Percentiles rank a stretch among this genome's conserved stretches.
These are phyloP conservation scores for Cotesia typhae DNA, from an alignment of 1,140 invertebrate species.

Conservation along the genomic window DNA sequence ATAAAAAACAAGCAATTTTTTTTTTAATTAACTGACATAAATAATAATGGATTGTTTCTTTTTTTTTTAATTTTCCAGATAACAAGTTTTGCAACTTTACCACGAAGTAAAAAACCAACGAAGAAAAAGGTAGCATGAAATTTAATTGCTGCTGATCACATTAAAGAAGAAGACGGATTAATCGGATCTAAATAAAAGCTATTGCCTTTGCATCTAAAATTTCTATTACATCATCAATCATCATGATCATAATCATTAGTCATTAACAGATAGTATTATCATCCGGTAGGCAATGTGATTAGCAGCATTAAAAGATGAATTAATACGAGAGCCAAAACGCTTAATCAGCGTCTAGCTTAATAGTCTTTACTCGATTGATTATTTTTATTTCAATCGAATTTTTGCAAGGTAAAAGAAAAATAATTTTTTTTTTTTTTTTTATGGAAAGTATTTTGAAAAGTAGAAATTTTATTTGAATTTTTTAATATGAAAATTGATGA, in stretches of 20 bases:
- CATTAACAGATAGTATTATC: neutral
- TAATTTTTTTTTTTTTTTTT: too few relatives aligned
- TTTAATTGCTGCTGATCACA: conserved; percentile 47
- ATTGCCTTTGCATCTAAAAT: neutral
- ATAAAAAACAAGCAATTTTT: too few relatives aligned
- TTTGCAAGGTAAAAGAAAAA: too few relatives aligned
- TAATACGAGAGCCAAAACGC: neutral
- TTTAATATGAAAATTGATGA: too few relatives aligned
- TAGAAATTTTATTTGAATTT: too few relatives aligned
- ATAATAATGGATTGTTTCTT: conserved; percentile 3
- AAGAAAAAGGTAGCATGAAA: conserved; percentile 66
- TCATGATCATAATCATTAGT: neutral
- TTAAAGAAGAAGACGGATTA: conserved; percentile 52
- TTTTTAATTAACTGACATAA: conserved; percentile 36
- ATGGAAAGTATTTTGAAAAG: too few relatives aligned
- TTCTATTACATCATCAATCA: too few relatives aligned
- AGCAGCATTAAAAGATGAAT: neutral
- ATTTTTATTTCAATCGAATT: neutral
- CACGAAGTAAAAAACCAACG: conserved; percentile 66
- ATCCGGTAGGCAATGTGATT: neutral
- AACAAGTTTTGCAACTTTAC: conserved; percentile 68
- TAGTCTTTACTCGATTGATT: neutral
- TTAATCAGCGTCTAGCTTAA: neutral
- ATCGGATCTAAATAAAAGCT: conserved; percentile 33
- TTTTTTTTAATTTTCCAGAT: conserved; percentile 63